These are phyloP conservation scores for Operophtera brumata DNA, from an alignment of 2,888 invertebrate species.

Conservation along the genomic window DNA sequence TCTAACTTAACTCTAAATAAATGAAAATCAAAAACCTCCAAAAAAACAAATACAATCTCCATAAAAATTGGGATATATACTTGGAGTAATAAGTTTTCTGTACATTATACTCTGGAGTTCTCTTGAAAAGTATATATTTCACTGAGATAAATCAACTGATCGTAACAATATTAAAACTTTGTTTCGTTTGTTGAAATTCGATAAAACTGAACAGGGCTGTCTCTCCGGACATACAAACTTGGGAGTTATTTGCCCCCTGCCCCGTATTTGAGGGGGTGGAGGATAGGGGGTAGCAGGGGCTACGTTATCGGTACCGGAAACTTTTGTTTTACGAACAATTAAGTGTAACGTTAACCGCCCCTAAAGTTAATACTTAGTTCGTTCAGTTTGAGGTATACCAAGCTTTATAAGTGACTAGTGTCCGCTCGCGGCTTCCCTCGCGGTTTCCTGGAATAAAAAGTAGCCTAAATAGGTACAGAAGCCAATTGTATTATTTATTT, in stretches of 20 bases:
- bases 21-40: too few relatives aligned
- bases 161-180: constrained; percentile 27
- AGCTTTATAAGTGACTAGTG: constrained; percentile 9
- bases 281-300: constrained; percentile 9
- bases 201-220: constrained; percentile 31
- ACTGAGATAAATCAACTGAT: constrained; percentile 15
- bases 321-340: constrained; percentile 75
- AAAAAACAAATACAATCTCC: too few relatives aligned
- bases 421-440: too few relatives aligned
- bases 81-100: too few relatives aligned
- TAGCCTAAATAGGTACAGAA: too few relatives aligned
- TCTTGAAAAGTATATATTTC: constrained; percentile 18
- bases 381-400: constrained; percentile 40
- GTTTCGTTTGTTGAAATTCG: constrained; percentile 30
- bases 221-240: constrained; percentile 35
- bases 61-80: too few relatives aligned
- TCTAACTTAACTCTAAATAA: too few relatives aligned
- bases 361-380: constrained; percentile 51
- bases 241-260: constrained; percentile 40
- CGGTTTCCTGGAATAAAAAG: too few relatives aligned
- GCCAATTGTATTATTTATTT: too few relatives aligned
- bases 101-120: not conserved
- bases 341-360: constrained; percentile 69
- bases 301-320: constrained; percentile 63
- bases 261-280: not conserved